These are phyloP conservation scores for Cepphus grylle DNA, from an alignment of 2,113 vertebrate genomes.

Conservation along the genomic window DNA sequence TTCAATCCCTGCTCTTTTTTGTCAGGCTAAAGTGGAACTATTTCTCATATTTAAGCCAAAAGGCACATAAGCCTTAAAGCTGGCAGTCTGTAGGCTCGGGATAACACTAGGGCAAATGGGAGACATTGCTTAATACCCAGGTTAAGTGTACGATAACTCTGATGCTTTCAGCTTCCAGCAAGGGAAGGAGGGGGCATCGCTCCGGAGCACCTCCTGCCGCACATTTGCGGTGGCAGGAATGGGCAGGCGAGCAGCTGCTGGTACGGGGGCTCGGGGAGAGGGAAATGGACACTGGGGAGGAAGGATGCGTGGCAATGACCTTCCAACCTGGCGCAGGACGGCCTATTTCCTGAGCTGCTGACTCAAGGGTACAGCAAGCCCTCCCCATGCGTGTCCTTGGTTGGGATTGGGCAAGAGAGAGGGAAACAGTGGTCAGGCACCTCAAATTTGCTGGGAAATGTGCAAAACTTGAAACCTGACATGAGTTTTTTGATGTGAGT, in stretches of 20 bases:
- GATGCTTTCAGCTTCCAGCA: not conserved
- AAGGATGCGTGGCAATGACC: constrained; percentile 70
- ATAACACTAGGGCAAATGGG: not conserved
- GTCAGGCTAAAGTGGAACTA: constrained; percentile 3
- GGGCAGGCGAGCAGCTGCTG: constrained; percentile 49
- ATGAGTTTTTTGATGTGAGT: not conserved
- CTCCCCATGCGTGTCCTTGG: constrained; percentile 31
- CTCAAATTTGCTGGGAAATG: constrained; percentile 4
- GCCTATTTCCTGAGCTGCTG: constrained; percentile 53
- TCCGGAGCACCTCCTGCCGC: constrained; percentile 26
- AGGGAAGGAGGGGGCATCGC: not conserved
- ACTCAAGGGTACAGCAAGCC: constrained; percentile 44
- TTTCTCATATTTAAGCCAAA: constrained; percentile 13
- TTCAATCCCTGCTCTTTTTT: not conserved
- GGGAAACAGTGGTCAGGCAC: constrained; percentile 33
- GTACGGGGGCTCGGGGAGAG: constrained; percentile 31
- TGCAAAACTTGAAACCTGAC: constrained; percentile 29
- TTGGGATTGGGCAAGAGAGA: constrained; percentile 41
- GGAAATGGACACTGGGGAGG: constrained; percentile 61
- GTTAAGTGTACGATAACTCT: not conserved
- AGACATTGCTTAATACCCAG: constrained; percentile 25
- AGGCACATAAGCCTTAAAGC: constrained; percentile 5
- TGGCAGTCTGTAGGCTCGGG: not conserved
- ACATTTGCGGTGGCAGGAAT: not conserved
- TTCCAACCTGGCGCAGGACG: constrained; percentile 52